These are phyloP conservation scores for Macrotis lagotis DNA, from an alignment of 2,113 vertebrate genomes.

Conservation along the genomic window DNA sequence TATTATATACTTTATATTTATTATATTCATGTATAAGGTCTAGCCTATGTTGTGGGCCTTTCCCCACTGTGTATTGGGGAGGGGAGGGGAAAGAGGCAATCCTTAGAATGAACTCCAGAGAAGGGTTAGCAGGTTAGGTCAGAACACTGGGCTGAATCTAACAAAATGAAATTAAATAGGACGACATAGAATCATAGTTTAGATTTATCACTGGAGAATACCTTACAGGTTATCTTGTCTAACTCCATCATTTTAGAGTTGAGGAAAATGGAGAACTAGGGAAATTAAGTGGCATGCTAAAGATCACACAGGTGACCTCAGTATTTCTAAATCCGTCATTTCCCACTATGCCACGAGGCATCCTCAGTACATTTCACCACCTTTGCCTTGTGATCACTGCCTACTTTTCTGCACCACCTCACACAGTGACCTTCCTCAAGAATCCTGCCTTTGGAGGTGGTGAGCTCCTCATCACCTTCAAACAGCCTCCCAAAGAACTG, in stretches of 20 bases:
- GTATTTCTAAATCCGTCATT: neutral
- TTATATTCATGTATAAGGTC: neutral
- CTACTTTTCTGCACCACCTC: neutral
- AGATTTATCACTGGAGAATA: neutral
- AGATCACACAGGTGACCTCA: neutral
- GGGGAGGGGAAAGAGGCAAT: neutral
- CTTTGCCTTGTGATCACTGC: neutral
- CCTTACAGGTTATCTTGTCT: neutral
- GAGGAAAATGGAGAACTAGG: neutral
- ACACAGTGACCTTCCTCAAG: neutral
- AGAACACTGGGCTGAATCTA: neutral
- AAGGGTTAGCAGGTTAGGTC: neutral
- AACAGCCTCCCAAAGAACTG: too few species aligned
- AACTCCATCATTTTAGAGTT: neutral
- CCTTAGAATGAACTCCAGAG: constrained; percentile 7
- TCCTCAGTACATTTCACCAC: neutral
- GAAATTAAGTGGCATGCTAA: neutral
- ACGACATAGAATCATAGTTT: neutral
- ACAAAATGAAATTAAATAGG: neutral
- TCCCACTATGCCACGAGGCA: neutral
- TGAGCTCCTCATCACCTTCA: neutral
- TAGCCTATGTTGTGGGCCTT: neutral
- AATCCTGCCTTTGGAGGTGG: neutral
- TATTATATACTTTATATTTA: too few species aligned
- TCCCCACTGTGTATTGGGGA: constrained; percentile 15